Evolutionary conservation across 2,888 invertebrate species (phyloP).

Genomic region (Aphelenchoides bicaudatus): DNA sequence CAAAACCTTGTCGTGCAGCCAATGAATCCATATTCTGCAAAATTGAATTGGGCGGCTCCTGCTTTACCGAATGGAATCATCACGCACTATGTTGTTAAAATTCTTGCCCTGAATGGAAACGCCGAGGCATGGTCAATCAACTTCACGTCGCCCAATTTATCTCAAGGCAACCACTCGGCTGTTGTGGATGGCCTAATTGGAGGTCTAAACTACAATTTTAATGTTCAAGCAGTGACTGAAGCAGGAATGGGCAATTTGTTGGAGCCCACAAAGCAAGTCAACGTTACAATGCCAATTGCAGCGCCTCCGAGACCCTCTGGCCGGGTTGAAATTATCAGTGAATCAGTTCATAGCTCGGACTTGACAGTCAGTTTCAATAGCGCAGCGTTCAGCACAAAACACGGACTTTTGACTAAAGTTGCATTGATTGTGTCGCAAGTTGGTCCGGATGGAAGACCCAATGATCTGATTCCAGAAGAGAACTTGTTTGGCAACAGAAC

Average conservation of each 20-base stretch:
- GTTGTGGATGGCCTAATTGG: constrained; percentile 52
- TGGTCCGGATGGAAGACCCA: constrained; percentile 37
- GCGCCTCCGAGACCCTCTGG: constrained; percentile 49
- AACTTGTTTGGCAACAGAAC: background rate
- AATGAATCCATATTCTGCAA: constrained; percentile 51
- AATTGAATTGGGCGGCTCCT: constrained; percentile 51
- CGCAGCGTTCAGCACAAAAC: constrained; percentile 31
- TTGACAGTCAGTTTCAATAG: constrained; percentile 38
- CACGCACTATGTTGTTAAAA: constrained; percentile 27
- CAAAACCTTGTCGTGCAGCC: constrained; percentile 32
- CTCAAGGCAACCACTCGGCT: constrained; percentile 19
- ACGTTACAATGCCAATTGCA: constrained; percentile 47
- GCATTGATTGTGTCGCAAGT: constrained; percentile 57
- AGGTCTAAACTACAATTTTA: constrained; percentile 38
- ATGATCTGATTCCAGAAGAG: constrained; percentile 20
- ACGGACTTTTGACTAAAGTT: constrained; percentile 43
- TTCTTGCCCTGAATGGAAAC: background rate
- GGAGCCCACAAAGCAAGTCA: constrained; percentile 27
- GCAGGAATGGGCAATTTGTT: constrained; percentile 51
- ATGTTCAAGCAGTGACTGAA: constrained; percentile 51
- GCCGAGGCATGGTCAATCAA: constrained; percentile 12
- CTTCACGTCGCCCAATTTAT: background rate
- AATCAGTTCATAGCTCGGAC: constrained; percentile 33
- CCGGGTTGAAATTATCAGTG: constrained; percentile 35
- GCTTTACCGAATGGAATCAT: constrained; percentile 54